These are phyloP conservation scores for Indicator indicator DNA, from an alignment of 2,113 vertebrate genomes.

Conservation along the genomic window DNA sequence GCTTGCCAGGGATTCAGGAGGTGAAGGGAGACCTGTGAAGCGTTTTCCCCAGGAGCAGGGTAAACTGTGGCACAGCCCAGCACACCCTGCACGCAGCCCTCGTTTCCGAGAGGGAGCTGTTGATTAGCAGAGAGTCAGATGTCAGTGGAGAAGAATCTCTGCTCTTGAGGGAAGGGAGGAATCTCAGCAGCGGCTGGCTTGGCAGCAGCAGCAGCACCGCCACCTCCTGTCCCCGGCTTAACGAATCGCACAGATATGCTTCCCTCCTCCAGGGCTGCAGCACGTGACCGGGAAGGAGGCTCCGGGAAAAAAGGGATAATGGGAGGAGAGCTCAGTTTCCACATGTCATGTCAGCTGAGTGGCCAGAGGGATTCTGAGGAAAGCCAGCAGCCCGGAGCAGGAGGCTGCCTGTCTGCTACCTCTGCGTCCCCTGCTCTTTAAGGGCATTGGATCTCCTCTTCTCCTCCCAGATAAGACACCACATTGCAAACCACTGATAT, in stretches of 20 bases:
- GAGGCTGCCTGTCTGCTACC: background rate
- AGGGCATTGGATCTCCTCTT: background rate
- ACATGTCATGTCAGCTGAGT: constrained; percentile 13
- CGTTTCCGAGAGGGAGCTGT: constrained; percentile 1
- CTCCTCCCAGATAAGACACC: background rate
- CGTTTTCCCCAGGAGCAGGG: background rate
- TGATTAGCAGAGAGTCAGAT: background rate
- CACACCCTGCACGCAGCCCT: background rate
- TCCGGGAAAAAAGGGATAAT: background rate
- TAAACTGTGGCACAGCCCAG: background rate
- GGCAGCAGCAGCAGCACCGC: background rate
- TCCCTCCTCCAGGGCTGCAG: constrained; percentile 11
- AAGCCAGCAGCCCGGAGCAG: constrained; percentile 8
- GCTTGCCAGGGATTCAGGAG: background rate
- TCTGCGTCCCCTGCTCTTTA: background rate
- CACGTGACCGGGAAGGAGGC: constrained; percentile 19
- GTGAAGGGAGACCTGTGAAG: background rate
- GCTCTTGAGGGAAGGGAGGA: background rate
- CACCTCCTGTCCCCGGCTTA: background rate
- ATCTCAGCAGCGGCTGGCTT: constrained; percentile 3
- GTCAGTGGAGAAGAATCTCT: constrained; percentile 26
- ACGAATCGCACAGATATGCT: constrained; percentile 17
- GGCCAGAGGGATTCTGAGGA: background rate
- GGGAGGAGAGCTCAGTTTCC: background rate
- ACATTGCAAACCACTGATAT: background rate